Percentiles rank a stretch among this genome's conserved stretches.
phyloP scores from a whole-genome alignment of 2,888 invertebrate species.

The Zele albiditarsus region DNA sequence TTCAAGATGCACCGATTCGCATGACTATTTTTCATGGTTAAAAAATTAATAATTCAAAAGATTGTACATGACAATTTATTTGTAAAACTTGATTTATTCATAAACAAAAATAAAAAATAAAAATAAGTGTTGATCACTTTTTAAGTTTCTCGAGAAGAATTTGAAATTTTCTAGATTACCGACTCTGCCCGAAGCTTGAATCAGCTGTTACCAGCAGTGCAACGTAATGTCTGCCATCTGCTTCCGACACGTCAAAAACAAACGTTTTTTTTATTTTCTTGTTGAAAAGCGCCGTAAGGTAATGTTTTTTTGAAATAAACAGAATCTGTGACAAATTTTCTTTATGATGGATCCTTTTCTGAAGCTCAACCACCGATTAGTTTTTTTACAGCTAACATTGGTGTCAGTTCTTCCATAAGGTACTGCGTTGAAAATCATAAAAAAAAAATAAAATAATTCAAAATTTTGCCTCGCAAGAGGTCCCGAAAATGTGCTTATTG shows the following conservation, averaged over 20 bases:
- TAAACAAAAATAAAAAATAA: neutral
- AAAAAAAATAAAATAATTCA: slow-evolving; percentile 18
- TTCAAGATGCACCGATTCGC: slow-evolving; percentile 12
- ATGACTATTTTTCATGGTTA: slow-evolving; percentile 13
- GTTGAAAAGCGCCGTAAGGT: slow-evolving; percentile 18
- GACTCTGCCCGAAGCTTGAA: neutral
- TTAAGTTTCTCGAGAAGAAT: slow-evolving; percentile 8
- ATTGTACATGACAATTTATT: slow-evolving; percentile 14
- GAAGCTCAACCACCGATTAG: slow-evolving; percentile 29
- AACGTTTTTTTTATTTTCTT: no score
- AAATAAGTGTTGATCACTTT: neutral
- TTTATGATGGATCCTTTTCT: neutral
- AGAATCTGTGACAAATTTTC: slow-evolving; percentile 27
- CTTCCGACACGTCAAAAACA: slow-evolving; percentile 24
- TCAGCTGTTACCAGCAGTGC: slow-evolving; percentile 23
- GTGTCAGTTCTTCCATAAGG: slow-evolving; percentile 20
- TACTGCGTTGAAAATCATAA: slow-evolving; percentile 25
- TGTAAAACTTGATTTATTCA: neutral
- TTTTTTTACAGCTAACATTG: slow-evolving; percentile 34
- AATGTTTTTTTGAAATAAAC: slow-evolving; percentile 29
- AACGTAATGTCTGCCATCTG: slow-evolving; percentile 30
- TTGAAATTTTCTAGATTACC: no score
- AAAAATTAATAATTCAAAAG: slow-evolving; percentile 20
- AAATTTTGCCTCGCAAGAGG: slow-evolving; percentile 16
- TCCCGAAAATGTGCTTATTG: slow-evolving; percentile 20